These are phyloP conservation scores for Melinaea marsaeus DNA, from an alignment of 2,888 invertebrate species.

Conservation along the genomic window DNA sequence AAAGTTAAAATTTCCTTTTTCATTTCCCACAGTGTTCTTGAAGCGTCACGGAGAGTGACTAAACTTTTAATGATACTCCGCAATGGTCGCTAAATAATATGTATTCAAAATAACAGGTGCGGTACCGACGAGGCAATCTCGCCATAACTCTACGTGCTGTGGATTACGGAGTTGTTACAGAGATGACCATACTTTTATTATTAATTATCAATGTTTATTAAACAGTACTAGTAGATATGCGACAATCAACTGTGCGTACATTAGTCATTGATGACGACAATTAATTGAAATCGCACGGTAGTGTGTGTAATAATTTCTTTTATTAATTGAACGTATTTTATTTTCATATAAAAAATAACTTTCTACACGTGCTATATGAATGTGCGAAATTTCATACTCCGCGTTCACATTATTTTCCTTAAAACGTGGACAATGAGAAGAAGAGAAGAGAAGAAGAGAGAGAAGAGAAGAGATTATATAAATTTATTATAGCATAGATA, in stretches of 20 bases:
- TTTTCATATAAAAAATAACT: no score
- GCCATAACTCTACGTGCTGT: slow-evolving; percentile 47
- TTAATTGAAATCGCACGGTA: no score
- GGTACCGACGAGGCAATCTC: slow-evolving; percentile 51
- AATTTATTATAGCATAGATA: no score
- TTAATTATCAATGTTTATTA: neutral
- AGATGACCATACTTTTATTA: slow-evolving; percentile 20
- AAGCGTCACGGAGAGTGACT: slow-evolving; percentile 42
- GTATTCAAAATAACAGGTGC: slow-evolving; percentile 66
- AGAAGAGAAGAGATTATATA: no score
- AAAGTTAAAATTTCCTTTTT: slow-evolving; percentile 39
- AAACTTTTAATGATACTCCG: slow-evolving; percentile 40
- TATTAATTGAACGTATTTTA: no score
- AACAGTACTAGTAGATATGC: neutral
- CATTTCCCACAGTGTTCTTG: slow-evolving; percentile 52
- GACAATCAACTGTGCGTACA: no score
- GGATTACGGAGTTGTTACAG: slow-evolving; percentile 27
- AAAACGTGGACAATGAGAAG: no score
- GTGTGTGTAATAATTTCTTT: neutral
- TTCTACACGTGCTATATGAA: no score
- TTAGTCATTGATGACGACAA: no score
- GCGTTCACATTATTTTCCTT: no score
- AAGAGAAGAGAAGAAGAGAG: no score
- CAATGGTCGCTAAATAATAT: slow-evolving; percentile 54
- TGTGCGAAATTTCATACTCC: no score